A percentile compares a stretch with the other conserved stretches of the same genome.
These are phyloP conservation scores for Marmota flaviventris DNA, from an alignment of 2,113 vertebrate species.

Conservation along the genomic window DNA sequence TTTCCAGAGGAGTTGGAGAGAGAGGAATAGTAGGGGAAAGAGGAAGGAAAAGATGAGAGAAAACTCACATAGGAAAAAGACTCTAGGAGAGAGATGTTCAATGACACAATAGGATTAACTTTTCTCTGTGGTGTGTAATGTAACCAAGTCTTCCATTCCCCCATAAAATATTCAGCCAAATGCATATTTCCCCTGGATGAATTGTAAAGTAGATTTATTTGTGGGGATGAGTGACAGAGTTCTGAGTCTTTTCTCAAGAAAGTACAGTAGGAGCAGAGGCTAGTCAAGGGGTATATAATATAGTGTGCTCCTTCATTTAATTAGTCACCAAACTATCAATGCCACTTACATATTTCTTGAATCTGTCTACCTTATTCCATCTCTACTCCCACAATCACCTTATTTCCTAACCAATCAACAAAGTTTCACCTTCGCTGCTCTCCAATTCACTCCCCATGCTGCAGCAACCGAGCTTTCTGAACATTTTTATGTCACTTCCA, in stretches of 20 bases:
- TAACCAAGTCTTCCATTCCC: not conserved
- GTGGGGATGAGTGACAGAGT: not conserved
- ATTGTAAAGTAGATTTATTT: constrained; percentile 34
- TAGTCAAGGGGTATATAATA: not conserved
- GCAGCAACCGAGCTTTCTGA: not conserved
- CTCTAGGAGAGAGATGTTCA: not conserved
- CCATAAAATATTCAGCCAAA: constrained; percentile 18
- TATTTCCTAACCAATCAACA: constrained; percentile 1
- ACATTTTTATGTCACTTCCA: not conserved
- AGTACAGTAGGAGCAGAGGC: not conserved
- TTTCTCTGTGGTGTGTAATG: not conserved
- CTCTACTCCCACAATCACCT: not conserved
- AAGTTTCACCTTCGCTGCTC: not conserved
- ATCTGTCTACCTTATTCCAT: not conserved
- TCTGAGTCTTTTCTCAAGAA: constrained; percentile 21
- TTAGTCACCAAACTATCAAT: not conserved
- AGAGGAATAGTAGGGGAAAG: not conserved
- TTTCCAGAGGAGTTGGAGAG: not conserved
- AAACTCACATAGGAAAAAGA: not conserved
- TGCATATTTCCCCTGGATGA: not conserved
- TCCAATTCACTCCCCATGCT: not conserved
- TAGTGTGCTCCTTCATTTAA: not conserved
- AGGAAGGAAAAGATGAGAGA: not conserved
- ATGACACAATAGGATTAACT: not conserved
- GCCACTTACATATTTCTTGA: not conserved